Conservation (phyloP, 2,888 invertebrate species). For the Athalia rosae region DNA sequence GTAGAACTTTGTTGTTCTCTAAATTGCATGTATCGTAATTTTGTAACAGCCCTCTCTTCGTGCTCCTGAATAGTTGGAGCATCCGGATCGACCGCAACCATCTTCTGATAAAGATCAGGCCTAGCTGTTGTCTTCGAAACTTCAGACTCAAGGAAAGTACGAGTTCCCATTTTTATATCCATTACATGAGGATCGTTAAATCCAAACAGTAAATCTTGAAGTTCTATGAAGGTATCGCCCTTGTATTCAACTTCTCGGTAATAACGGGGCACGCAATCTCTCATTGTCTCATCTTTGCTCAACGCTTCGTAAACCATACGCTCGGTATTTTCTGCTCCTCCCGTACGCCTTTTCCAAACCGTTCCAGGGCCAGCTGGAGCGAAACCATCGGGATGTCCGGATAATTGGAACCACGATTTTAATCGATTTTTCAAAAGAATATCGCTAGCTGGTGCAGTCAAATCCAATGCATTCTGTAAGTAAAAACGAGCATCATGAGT, state of each 20-base stretch:
- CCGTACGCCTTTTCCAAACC: slow-evolving; percentile 92
- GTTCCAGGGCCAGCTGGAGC: slow-evolving; percentile 95
- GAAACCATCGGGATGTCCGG: slow-evolving; percentile 94
- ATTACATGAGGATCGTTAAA: slow-evolving; percentile 96
- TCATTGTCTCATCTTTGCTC: slow-evolving; percentile 83
- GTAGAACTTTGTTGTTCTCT: slow-evolving; percentile 95
- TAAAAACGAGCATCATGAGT: slow-evolving; percentile 60
- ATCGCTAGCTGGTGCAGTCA: slow-evolving; percentile 93
- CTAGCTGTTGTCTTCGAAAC: slow-evolving; percentile 91
- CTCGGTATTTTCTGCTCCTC: slow-evolving; percentile 83
- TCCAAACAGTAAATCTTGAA: slow-evolving; percentile 93
- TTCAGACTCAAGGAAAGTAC: slow-evolving; percentile 97
- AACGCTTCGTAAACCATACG: slow-evolving; percentile 87
- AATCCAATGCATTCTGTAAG: slow-evolving; percentile 91
- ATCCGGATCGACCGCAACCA: slow-evolving; percentile 91
- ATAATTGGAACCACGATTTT: slow-evolving; percentile 89
- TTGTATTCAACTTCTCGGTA: slow-evolving; percentile 88
- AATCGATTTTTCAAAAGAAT: slow-evolving; percentile 83
- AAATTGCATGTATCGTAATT: slow-evolving; percentile 97
- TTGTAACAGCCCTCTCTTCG: slow-evolving; percentile 89
- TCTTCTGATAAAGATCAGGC: slow-evolving; percentile 94
- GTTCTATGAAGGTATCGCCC: slow-evolving; percentile 92
- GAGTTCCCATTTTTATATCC: slow-evolving; percentile 97
- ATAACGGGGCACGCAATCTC: slow-evolving; percentile 87
- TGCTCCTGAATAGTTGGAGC: slow-evolving; percentile 93